A percentile compares a stretch with the other conserved stretches of the same genome.
phyloP scores from a whole-genome alignment of 2,888 invertebrate species.

The Spodoptera picta region DNA sequence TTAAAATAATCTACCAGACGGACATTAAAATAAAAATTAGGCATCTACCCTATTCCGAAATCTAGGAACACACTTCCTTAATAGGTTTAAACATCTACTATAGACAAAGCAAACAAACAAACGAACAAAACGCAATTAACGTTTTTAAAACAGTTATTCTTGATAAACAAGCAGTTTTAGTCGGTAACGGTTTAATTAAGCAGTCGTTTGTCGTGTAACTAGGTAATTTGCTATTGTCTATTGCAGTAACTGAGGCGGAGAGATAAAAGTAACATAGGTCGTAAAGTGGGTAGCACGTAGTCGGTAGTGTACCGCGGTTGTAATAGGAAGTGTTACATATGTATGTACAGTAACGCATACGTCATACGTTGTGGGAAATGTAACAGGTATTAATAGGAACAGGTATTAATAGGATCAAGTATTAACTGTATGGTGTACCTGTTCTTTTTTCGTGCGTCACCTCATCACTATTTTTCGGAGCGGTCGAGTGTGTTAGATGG shows the following conservation, averaged over 20 bases:
- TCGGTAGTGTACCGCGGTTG: conserved; percentile 25
- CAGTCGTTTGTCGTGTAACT: conserved; percentile 59
- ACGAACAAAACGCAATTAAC: conserved; percentile 34
- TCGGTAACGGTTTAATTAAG: conserved; percentile 68
- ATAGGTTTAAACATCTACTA: too few species aligned
- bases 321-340: conserved; percentile 26
- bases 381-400: conserved; percentile 1
- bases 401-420: too few species aligned
- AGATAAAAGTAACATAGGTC: conserved; percentile 67
- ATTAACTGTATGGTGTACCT: too few species aligned
- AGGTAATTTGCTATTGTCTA: conserved; percentile 63
- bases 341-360: conserved; percentile 11
- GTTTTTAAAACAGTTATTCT: conserved; percentile 40
- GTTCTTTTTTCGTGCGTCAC: too few species aligned
- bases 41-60: too few species aligned
- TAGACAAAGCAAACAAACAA: too few species aligned
- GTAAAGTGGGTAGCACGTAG: conserved; percentile 61
- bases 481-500: too few species aligned
- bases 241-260: conserved; percentile 54
- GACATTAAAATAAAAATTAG: too few species aligned
- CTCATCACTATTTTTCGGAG: too few species aligned
- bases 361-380: conserved; percentile 17
- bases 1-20: too few species aligned
- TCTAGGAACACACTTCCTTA: too few species aligned
- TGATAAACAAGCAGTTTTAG: conserved; percentile 64